Conservation (phyloP, 2,888 invertebrate species). For the Xestia c-nigrum region DNA sequence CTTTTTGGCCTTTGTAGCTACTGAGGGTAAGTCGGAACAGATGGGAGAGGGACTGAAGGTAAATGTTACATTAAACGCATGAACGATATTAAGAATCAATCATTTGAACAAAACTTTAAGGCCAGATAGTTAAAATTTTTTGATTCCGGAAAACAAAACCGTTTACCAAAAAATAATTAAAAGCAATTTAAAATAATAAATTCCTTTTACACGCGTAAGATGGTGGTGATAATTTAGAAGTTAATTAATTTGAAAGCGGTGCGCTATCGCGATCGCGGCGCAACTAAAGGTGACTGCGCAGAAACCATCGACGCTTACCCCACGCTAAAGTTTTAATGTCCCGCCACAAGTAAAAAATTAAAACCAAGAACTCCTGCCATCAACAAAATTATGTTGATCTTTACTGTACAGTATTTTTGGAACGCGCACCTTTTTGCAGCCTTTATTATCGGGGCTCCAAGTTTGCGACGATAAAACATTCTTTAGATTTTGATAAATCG, state of each 20-base stretch:
- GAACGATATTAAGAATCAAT: not conserved
- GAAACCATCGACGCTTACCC: constrained; percentile 54
- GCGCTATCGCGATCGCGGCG: constrained; percentile 47
- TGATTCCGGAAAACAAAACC: constrained; percentile 3
- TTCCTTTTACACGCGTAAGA: constrained; percentile 40
- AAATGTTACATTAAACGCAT: not conserved
- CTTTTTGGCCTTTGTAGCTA: not conserved
- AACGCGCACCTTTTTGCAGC: constrained; percentile 67
- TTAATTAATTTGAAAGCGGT: constrained; percentile 57
- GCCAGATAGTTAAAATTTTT: not conserved
- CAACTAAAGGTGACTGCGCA: constrained; percentile 61
- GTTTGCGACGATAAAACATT: constrained; percentile 64
- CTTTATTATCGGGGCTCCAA: constrained; percentile 77
- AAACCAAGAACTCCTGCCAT: constrained; percentile 72
- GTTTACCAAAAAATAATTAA: constrained; percentile 25
- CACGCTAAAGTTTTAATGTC: constrained; percentile 72
- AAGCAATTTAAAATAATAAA: constrained; percentile 46
- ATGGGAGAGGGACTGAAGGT: not conserved
- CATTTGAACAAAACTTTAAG: not conserved
- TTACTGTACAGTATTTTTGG: constrained; percentile 73
- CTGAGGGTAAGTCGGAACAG: not conserved
- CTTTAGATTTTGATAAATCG: constrained; percentile 76
- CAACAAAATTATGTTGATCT: constrained; percentile 77
- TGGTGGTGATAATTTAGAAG: constrained; percentile 45
- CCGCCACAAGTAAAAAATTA: constrained; percentile 59